A percentile compares a stretch with the other conserved stretches of the same genome.
These are phyloP conservation scores for Dasyurus viverrinus DNA, from an alignment of 2,113 vertebrate species.

Conservation along the genomic window DNA sequence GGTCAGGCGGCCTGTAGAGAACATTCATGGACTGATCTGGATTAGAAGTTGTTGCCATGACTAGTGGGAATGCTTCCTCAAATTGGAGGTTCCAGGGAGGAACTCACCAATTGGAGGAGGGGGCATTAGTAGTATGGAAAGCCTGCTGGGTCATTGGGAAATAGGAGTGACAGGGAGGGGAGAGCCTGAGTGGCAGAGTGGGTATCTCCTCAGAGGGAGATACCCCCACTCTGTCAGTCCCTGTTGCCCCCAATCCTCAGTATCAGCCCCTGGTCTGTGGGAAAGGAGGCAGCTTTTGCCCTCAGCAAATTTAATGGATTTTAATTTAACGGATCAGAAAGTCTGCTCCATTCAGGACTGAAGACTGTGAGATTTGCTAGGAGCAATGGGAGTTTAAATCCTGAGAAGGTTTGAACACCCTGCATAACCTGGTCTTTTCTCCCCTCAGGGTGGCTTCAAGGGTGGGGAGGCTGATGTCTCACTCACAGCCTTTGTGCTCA, in stretches of 20 bases:
- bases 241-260: too few species aligned
- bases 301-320: not conserved
- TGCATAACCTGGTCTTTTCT: not conserved
- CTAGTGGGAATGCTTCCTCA: not conserved
- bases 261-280: too few species aligned
- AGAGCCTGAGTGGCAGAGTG: not conserved
- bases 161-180: not conserved
- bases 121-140: not conserved
- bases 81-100: not conserved
- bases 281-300: not conserved
- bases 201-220: not conserved
- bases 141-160: not conserved
- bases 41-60: not conserved
- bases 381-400: not conserved
- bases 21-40: not conserved
- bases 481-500: conserved; percentile 90
- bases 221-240: not conserved
- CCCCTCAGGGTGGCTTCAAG: conserved; percentile 82
- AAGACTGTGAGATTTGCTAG: not conserved
- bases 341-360: not conserved
- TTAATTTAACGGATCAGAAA: not conserved
- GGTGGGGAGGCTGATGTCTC: conserved; percentile 83
- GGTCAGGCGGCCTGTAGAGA: not conserved
- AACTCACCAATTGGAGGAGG: not conserved
- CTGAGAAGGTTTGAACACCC: not conserved